These are phyloP conservation scores for Acleris emargana DNA, from an alignment of 2,888 invertebrate genomes.

Conservation along the genomic window DNA sequence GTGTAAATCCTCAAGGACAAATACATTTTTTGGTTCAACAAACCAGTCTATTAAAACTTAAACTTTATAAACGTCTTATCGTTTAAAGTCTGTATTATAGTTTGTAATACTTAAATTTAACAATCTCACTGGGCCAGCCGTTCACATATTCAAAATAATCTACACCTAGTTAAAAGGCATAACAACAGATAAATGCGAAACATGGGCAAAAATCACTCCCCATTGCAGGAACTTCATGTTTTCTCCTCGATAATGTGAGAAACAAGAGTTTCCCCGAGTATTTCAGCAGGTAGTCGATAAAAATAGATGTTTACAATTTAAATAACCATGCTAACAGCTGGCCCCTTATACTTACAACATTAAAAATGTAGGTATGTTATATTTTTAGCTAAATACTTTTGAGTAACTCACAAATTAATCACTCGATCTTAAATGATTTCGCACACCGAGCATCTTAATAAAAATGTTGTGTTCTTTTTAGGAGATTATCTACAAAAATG, in stretches of 20 bases:
- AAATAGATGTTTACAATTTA: conserved; percentile 36
- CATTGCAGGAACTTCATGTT: conserved; percentile 44
- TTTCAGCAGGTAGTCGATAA: conserved; percentile 35
- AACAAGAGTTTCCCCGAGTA: conserved; percentile 46
- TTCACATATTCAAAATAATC: conserved; percentile 55
- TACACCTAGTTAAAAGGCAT: conserved; percentile 50
- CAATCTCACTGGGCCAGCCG: conserved; percentile 70
- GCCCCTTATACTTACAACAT: conserved; percentile 44
- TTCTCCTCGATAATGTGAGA: conserved; percentile 46
- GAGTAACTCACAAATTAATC: conserved; percentile 19
- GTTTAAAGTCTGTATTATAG: conserved; percentile 18
- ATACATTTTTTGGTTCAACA: neutral
- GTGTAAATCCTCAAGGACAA: conserved; percentile 20
- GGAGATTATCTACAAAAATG: conserved; percentile 43
- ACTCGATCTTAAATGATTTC: conserved; percentile 13
- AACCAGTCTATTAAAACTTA: conserved; percentile 7
- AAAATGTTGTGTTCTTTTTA: conserved; percentile 10
- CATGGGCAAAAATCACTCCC: conserved; percentile 23
- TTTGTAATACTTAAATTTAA: conserved; percentile 44
- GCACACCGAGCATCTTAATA: conserved; percentile 3
- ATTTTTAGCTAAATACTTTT: conserved; percentile 28
- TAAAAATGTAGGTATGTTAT: conserved; percentile 30
- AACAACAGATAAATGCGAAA: conserved; percentile 30
- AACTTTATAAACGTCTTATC: conserved; percentile 10
- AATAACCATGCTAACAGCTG: conserved; percentile 48